A percentile compares a stretch with the other conserved stretches of the same genome.
These are phyloP conservation scores for Dasypogon diadema DNA, from an alignment of 2,888 invertebrate genomes.

Conservation along the genomic window DNA sequence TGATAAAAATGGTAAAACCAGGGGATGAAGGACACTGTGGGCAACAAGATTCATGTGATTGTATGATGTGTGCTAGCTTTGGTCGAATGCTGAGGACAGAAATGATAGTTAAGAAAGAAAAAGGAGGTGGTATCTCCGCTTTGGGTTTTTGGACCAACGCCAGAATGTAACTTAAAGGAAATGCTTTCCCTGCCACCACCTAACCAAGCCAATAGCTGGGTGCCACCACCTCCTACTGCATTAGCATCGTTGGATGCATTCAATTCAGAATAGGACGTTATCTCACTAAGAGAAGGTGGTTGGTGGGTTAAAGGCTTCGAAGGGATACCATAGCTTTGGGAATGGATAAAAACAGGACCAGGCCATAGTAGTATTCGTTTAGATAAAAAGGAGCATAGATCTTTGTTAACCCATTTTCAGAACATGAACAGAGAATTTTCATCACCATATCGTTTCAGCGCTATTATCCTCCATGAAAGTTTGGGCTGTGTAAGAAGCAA, in stretches of 20 bases:
- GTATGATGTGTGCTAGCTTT: neutral
- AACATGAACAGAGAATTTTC: constrained; percentile 56
- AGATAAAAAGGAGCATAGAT: constrained; percentile 54
- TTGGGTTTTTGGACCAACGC: constrained; percentile 31
- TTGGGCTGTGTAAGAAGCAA: neutral
- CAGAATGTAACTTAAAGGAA: constrained; percentile 37
- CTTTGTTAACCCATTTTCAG: constrained; percentile 57
- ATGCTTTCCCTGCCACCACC: neutral
- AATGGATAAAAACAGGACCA: constrained; percentile 34
- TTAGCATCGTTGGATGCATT: constrained; percentile 50
- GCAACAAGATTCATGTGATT: constrained; percentile 13
- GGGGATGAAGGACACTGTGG: constrained; percentile 4
- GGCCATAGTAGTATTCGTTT: constrained; percentile 44
- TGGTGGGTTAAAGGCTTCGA: constrained; percentile 13
- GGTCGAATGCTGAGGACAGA: constrained; percentile 23
- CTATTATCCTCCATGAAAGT: constrained; percentile 52
- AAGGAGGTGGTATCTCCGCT: neutral
- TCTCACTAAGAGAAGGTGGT: constrained; percentile 35
- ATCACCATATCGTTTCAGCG: constrained; percentile 55
- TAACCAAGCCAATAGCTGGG: constrained; percentile 27
- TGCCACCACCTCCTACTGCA: constrained; percentile 31
- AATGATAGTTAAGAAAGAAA: neutral
- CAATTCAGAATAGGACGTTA: constrained; percentile 44
- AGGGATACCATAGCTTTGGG: constrained; percentile 42
- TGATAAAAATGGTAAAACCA: constrained; percentile 48